Evolutionary conservation across 2,797 vertebrate species (phyloP).

Genomic region (Austrolebias charrua): DNA sequence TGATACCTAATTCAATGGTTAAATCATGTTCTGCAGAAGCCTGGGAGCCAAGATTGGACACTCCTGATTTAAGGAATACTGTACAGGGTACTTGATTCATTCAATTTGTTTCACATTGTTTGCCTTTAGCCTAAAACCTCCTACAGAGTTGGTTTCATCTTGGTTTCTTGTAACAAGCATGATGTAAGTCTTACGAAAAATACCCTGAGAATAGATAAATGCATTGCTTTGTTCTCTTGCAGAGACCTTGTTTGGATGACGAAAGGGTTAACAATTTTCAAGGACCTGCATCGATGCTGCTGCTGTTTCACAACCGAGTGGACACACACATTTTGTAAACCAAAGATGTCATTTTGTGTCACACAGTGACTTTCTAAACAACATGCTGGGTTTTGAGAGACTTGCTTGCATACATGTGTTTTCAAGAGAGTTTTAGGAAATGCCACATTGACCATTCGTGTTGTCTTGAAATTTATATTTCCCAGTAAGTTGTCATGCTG

Average conservation of each 20-base stretch:
- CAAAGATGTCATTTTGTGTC: background rate
- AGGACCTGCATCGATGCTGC: background rate
- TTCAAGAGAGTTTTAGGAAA: background rate
- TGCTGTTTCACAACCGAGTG: background rate
- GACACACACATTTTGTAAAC: background rate
- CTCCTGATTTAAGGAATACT: too few species aligned
- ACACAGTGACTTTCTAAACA: background rate
- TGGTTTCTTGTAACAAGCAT: background rate
- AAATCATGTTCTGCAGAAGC: too few species aligned
- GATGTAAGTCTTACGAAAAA: conserved; percentile 19
- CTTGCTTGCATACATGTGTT: background rate
- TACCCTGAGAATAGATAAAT: background rate
- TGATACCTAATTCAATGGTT: too few species aligned
- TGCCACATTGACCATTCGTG: background rate
- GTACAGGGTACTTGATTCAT: background rate
- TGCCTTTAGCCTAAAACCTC: background rate
- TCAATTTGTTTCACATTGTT: background rate
- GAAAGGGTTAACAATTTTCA: conserved; percentile 8
- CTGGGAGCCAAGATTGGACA: too few species aligned
- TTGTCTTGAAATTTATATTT: background rate
- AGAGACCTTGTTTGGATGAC: conserved; percentile 26
- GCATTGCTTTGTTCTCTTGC: conserved; percentile 22
- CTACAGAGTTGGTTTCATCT: background rate
- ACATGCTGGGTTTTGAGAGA: background rate
- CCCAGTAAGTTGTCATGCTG: too few species aligned